Percentiles rank a stretch among this genome's conserved stretches.
Evolutionary conservation across 2,113 vertebrate genomes (phyloP).

Genomic region (Corydoras maculifer): DNA sequence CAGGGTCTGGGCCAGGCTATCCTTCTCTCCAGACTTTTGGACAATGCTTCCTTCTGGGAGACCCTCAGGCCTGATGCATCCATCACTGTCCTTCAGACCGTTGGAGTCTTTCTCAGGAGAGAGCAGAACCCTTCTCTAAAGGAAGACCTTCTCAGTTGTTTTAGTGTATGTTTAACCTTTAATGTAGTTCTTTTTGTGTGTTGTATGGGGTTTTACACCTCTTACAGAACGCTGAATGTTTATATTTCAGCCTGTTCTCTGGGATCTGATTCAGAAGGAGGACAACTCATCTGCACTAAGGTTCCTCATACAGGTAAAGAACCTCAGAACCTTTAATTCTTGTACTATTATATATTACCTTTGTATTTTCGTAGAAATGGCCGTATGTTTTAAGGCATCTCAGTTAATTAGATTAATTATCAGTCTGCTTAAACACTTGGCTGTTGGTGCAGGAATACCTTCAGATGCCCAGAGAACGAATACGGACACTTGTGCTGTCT

Average conservation of each 20-base stretch:
- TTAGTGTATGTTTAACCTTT: slow-evolving; percentile 61
- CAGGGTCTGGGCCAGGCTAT: slow-evolving; percentile 77
- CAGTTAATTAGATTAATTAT: too few species aligned
- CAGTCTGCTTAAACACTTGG: too few species aligned
- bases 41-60: slow-evolving; percentile 79
- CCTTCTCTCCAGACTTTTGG: slow-evolving; percentile 80
- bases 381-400: too few species aligned
- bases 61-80: slow-evolving; percentile 67
- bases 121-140: slow-evolving; percentile 64
- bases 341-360: too few species aligned
- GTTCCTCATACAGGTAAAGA: slow-evolving; percentile 73
- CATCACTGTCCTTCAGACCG: slow-evolving; percentile 68
- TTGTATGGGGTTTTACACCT: background rate
- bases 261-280: slow-evolving; percentile 77
- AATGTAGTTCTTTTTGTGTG: too few species aligned
- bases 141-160: slow-evolving; percentile 80
- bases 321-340: too few species aligned
- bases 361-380: too few species aligned
- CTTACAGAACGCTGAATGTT: too few species aligned
- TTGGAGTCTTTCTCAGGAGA: slow-evolving; percentile 69
- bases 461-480: slow-evolving; percentile 73
- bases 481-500: slow-evolving; percentile 74
- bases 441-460: slow-evolving; percentile 66
- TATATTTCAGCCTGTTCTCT: slow-evolving; percentile 68
- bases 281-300: slow-evolving; percentile 67